Evolutionary conservation across 2,113 vertebrate genomes (phyloP), one percentile per base, ranked within the genome.

Genomic region (Ciconia stormi): DNA sequence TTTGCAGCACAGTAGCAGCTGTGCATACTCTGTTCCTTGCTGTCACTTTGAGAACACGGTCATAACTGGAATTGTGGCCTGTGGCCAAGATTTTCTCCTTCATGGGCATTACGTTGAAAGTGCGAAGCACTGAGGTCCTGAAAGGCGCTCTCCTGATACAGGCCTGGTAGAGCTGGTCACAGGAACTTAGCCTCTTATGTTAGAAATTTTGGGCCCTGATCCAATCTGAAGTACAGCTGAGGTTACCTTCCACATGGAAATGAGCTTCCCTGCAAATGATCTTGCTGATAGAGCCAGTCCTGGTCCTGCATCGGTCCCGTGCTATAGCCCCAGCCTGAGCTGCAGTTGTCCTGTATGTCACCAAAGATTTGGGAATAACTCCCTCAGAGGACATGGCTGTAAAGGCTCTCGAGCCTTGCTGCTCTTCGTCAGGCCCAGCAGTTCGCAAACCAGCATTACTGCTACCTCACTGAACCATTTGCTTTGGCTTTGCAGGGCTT

Each of bases 221-320:
- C 38, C 69, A 55, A 13, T 34, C n/a, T 40, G 44, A 89, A 87
- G 23, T 72, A 32, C 20, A 76, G 84, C 42, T 78, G 69, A 89
- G n/a, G 13, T 55, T 82, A 62, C n/a, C 11, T 67, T 78, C 61
- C 36, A 52, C 11, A 3, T 46, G 44, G 78, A 85, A 93, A 79
- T 65, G 19, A 67, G 10, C 7, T 78, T 92, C 27, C 19, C 25
- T 77, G 71, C 16, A 49, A 76, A 77, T 13, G 44, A 10, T 56
- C 18, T 89, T 81, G 55, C 55, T 59, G n/a, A 74, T 7, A 44
- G n/a, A 80, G n/a, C 25, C 23, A 10, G 30, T 29, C 62, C 88
- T 30, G 32, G 25, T 66, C 19, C 27, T 29, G 36, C 1, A 0
- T 22, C 0, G 0, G 27, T 76, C 52, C 55, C 2, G 2, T 40